phyloP scores from a whole-genome alignment of 2,113 vertebrate species.

The Sylvilagus bachmani region DNA sequence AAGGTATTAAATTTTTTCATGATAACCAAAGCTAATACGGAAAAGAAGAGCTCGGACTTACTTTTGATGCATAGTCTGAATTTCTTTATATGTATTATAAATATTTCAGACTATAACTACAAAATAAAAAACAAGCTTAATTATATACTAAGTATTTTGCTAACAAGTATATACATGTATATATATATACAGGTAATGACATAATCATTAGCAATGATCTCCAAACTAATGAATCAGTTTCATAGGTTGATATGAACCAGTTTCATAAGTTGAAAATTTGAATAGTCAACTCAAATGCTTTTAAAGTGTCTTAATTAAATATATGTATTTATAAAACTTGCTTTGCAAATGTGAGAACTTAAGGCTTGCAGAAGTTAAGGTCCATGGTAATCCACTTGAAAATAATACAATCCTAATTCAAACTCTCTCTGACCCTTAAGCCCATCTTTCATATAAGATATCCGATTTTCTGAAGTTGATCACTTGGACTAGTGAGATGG shows the following conservation, averaged over 20 bases:
- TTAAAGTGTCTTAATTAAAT: too few species aligned
- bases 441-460: background rate
- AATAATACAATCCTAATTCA: background rate
- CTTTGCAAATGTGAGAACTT: background rate
- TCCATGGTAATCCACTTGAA: background rate
- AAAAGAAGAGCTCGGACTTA: background rate
- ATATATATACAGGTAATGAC: too few species aligned
- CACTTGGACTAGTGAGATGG: too few species aligned
- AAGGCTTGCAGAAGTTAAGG: background rate
- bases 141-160: background rate
- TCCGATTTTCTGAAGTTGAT: too few species aligned
- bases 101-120: background rate
- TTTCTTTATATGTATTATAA: background rate
- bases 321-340: too few species aligned
- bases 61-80: background rate
- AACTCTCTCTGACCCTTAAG: background rate
- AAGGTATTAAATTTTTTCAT: too few species aligned
- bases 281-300: too few species aligned
- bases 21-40: background rate
- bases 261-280: too few species aligned
- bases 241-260: too few species aligned
- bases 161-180: background rate
- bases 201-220: too few species aligned
- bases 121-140: background rate
- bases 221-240: too few species aligned